Conservation (phyloP, 2,888 invertebrate species). For the Watsonalla binaria region DNA sequence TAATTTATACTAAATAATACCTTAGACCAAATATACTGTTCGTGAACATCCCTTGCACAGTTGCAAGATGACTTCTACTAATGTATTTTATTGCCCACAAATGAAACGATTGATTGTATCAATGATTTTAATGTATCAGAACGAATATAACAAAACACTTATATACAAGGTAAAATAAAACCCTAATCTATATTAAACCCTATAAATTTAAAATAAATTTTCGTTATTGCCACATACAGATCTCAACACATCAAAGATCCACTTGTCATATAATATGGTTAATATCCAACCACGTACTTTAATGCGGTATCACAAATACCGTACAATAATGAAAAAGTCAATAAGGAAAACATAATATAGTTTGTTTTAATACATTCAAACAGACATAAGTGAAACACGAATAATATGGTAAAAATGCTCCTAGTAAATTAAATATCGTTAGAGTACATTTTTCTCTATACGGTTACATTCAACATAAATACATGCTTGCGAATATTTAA, state of each 20-base stretch:
- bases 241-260: neutral
- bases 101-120: constrained; percentile 7
- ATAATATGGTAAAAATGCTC: neutral
- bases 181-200: constrained; percentile 9
- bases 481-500: constrained; percentile 8
- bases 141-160: constrained; percentile 6
- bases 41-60: no score
- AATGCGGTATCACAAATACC: neutral
- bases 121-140: constrained; percentile 5
- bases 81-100: neutral
- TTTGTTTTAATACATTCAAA: neutral
- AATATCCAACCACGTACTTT: neutral
- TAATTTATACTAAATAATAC: no score
- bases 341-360: neutral
- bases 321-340: no score
- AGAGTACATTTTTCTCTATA: neutral
- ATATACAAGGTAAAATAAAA: constrained; percentile 17
- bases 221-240: constrained; percentile 1
- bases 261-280: neutral
- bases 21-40: no score
- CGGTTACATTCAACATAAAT: neutral
- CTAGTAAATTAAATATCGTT: neutral
- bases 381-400: neutral
- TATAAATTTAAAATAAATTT: constrained; percentile 5
- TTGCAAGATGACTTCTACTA: no score